Base-by-base conservation (phyloP, 2,797 vertebrate genomes). In the Diplodus puntazzo region DNA sequence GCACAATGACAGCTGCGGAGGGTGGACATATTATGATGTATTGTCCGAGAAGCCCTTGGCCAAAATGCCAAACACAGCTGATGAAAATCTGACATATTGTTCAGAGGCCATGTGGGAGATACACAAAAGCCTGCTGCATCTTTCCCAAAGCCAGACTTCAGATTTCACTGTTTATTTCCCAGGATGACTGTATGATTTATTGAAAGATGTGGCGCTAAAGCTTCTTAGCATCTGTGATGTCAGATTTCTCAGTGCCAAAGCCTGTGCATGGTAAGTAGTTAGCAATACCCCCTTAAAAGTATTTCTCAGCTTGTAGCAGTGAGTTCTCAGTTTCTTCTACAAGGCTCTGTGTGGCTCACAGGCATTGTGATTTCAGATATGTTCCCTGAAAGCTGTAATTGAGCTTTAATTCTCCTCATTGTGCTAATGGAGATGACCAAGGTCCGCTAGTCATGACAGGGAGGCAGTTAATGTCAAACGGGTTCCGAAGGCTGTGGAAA, bases 31-130 rank as follows among this genome's bases (percentile, higher is more conserved):
- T 71, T 63, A 39, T 80, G 83, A 77, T 81, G n/a, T 79, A 85
- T 84, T 84, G 82, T 89, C 74, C 10, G 14, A 67, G 67, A 77
- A 77, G 71, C 58, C 61, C 43, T 78, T 5, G 64, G 75, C 54
- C 68, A 74, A 88, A 92, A 86, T 73, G 79, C 73, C 81, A 82
- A 86, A 77, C 53, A 52, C 74, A 72, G 53, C 80, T 62, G 81
- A 87, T 88, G 80, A 81, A 89, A 86, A 88, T 77, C 73, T 64
- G 74, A 81, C 74, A 80, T 69, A 72, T 73, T 83, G 74, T 87
- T 85, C 69, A 65, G 60, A 82, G 77, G 63, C 16, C 67, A 46
- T 10, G 68, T 73, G 81, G 79, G 75, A 82, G 69, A 79, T 61
- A 30, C 63, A 83, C 70, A 72, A 61, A 73, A 69, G 43, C 52